Evolutionary conservation across 1,140 invertebrate genomes (phyloP), one percentile per base, ranked within the genome.

Genomic region (Solenopsis fugax): DNA sequence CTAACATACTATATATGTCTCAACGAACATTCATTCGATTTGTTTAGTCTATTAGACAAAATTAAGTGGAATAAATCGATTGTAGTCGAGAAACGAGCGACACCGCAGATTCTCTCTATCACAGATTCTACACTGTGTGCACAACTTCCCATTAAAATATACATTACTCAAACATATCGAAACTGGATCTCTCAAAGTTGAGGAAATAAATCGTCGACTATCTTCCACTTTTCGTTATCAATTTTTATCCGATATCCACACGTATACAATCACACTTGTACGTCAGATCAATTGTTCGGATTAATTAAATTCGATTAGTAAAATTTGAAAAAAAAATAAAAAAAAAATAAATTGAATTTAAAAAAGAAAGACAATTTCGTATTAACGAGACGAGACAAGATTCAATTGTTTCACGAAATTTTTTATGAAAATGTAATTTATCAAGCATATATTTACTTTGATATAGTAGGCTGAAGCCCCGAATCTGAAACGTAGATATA

Each of bases 11-110:
- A n/a, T n/a, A n/a, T n/a, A 54, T 45, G 58, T 54, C 52, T 77
- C 45, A 78, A 60, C 76, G 56, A 56, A 72, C 76, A 88, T 78
- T 87, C 58, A 76, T 34, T 72, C 52, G 54, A 82, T 64, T 87
- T 89, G 88, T 73, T 85, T 37, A 37, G 34, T 34, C 64, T 21
- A 48, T 73, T 56, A 29, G 29, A 29, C 29, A 29, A 29, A 29
- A 2, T 2, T 29, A 29, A 29, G 29, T 29, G 29, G 2, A 29
- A 29, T 29, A 29, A 29, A 29, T 29, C 29, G 29, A 29, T 29
- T 29, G 29, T 2, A 29, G 29, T 29, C 29, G 29, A 29, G 29
- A 29, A 29, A 29, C 29, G 29, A 1, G 10, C 60, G 24, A 80
- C 78, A 65, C 24, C 18, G 37, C 24, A 86, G 13, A 85, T 85